Percentiles rank a stretch among this genome's conserved stretches.
Conservation (phyloP, 2,888 invertebrate species). For the Erebia palarica region DNA sequence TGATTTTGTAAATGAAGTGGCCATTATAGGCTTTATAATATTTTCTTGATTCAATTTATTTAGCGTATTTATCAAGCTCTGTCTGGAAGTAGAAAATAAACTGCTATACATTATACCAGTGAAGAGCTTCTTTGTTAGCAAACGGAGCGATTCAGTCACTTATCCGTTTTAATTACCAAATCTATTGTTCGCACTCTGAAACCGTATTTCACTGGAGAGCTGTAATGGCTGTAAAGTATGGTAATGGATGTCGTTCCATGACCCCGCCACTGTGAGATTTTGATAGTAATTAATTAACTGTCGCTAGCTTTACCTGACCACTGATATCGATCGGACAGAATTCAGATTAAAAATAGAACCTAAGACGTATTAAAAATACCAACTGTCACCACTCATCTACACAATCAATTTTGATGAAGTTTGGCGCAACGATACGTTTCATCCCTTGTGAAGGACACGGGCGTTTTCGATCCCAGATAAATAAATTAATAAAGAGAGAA, state of each 20-base stretch:
- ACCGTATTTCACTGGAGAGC: conserved; percentile 2
- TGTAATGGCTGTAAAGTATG: neutral
- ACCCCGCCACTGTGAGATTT: neutral
- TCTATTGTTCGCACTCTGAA: conserved; percentile 3
- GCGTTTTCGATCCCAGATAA: too few species aligned
- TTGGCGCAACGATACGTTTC: too few species aligned
- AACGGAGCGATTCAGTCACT: neutral
- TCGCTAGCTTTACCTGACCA: neutral
- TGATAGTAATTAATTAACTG: neutral
- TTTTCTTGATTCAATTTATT: neutral
- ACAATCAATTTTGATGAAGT: too few species aligned
- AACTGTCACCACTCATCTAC: too few species aligned
- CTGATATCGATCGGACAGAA: too few species aligned
- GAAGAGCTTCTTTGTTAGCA: neutral
- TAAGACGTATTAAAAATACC: too few species aligned
- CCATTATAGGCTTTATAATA: neutral
- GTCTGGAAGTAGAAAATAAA: neutral
- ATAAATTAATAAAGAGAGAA: too few species aligned
- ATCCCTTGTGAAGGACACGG: too few species aligned
- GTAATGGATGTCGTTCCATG: neutral
- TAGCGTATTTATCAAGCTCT: neutral
- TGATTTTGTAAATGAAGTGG: too few species aligned
- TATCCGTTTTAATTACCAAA: conserved; percentile 17
- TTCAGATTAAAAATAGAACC: too few species aligned
- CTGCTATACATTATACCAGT: neutral